Percentiles rank a stretch among this genome's conserved stretches.
phyloP scores from a whole-genome alignment of 2,888 invertebrate genomes.

The Melangyna quadrimaculata region DNA sequence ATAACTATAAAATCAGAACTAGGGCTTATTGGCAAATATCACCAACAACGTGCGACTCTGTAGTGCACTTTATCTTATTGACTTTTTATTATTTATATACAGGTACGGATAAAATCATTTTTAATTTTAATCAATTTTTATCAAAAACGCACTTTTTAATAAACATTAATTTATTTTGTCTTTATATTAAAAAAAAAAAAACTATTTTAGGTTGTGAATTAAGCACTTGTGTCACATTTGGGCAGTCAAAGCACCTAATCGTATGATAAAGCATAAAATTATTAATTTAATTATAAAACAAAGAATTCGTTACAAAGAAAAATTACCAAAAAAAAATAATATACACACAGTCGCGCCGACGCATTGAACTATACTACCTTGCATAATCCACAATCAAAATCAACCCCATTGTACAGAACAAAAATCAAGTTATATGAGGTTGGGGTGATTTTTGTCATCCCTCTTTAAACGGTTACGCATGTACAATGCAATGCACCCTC shows the following conservation, averaged over 20 bases:
- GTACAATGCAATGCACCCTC: constrained; percentile 51
- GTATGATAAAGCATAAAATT: not conserved
- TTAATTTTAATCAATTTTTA: too few relatives aligned
- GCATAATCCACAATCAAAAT: not conserved
- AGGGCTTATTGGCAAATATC: too few relatives aligned
- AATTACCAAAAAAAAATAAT: not conserved
- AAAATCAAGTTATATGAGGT: constrained; percentile 7
- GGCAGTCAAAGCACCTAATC: too few relatives aligned
- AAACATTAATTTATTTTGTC: too few relatives aligned
- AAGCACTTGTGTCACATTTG: not conserved
- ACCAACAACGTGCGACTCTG: too few relatives aligned
- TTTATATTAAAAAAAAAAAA: too few relatives aligned
- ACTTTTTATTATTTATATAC: too few relatives aligned
- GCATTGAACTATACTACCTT: constrained; percentile 40
- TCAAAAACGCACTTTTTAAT: too few relatives aligned
- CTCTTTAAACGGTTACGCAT: constrained; percentile 57
- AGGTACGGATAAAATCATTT: too few relatives aligned
- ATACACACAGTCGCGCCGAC: constrained; percentile 47
- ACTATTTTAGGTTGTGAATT: not conserved
- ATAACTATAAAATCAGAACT: too few relatives aligned
- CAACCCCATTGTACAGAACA: constrained; percentile 26
- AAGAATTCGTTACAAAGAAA: not conserved
- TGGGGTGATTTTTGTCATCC: constrained; percentile 50
- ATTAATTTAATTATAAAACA: not conserved
- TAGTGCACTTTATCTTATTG: too few relatives aligned